A percentile compares a stretch with the other conserved stretches of the same genome.
Evolutionary conservation across 2,113 vertebrate genomes (phyloP).

Genomic region (Oophaga pumilio): DNA sequence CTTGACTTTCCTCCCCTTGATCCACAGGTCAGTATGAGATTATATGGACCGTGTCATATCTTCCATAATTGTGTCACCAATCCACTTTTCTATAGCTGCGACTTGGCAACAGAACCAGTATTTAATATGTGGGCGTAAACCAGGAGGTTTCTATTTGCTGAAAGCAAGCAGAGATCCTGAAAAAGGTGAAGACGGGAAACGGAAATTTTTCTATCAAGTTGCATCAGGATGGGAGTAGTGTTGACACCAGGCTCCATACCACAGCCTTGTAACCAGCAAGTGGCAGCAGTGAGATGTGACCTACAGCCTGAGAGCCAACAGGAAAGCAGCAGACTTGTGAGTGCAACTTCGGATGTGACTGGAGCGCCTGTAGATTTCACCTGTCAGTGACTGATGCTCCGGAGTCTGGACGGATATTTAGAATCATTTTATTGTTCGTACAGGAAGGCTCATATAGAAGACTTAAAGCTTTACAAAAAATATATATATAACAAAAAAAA

Average conservation of each 20-base stretch:
- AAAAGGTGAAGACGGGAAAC: too few species aligned
- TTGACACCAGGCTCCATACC: neutral
- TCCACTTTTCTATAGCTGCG: too few species aligned
- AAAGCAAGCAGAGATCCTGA: too few species aligned
- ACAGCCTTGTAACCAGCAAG: neutral
- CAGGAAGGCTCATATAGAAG: slow-evolving; percentile 80
- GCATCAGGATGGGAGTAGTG: neutral
- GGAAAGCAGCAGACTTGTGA: neutral
- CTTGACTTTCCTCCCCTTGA: too few species aligned
- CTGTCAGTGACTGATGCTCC: neutral
- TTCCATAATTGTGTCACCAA: too few species aligned
- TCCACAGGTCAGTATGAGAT: too few species aligned
- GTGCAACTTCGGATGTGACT: neutral
- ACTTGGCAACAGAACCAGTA: too few species aligned
- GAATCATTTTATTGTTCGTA: slow-evolving; percentile 67
- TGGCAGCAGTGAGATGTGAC: neutral
- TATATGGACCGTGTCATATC: too few species aligned
- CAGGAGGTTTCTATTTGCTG: too few species aligned
- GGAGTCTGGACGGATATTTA: slow-evolving; percentile 4
- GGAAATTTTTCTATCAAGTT: too few species aligned
- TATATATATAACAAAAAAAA: slow-evolving; percentile 66
- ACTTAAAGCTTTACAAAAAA: slow-evolving; percentile 81
- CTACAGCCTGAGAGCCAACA: neutral
- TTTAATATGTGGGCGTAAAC: too few species aligned
- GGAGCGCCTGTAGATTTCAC: neutral